Conservation (phyloP, 2,888 invertebrate genomes). For the Macrophya alboannulata region DNA sequence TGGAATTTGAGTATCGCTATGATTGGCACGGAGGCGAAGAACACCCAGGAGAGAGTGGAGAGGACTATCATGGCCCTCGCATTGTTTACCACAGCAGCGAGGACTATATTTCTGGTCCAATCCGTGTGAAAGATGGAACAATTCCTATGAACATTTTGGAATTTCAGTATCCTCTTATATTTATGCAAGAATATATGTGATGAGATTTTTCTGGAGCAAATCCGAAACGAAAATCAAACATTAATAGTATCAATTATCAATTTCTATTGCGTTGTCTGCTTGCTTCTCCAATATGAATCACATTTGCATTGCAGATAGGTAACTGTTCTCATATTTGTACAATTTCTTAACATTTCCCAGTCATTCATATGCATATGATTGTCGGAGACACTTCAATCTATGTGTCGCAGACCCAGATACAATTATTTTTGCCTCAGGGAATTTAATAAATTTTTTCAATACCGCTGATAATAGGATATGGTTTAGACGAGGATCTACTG, state of each 20-base stretch:
- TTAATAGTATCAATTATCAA: not conserved
- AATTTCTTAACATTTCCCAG: constrained; percentile 79
- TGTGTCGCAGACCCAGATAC: constrained; percentile 89
- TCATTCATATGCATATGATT: constrained; percentile 94
- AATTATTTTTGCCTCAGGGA: constrained; percentile 91
- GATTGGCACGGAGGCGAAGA: constrained; percentile 40
- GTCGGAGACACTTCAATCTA: constrained; percentile 90
- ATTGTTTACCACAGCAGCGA: constrained; percentile 76
- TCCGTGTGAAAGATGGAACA: constrained; percentile 81
- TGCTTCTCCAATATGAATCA: not conserved
- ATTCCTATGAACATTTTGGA: constrained; percentile 84
- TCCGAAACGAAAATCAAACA: constrained; percentile 35
- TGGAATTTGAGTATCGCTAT: constrained; percentile 55
- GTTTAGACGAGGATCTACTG: constrained; percentile 89
- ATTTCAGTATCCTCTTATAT: constrained; percentile 86
- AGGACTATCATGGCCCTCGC: constrained; percentile 57
- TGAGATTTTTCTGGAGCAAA: not conserved
- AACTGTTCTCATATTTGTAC: constrained; percentile 15
- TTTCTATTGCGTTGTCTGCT: not conserved
- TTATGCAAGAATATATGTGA: constrained; percentile 44
- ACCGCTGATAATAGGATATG: constrained; percentile 85
- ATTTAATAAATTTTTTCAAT: constrained; percentile 89
- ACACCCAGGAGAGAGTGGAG: constrained; percentile 51
- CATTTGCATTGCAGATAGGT: not conserved
- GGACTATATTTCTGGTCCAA: constrained; percentile 83